Percentiles rank a stretch among this genome's conserved stretches.
Conservation (phyloP, 53 echinoderm and acorn worm genomes). For the Patiria pectinifera region DNA sequence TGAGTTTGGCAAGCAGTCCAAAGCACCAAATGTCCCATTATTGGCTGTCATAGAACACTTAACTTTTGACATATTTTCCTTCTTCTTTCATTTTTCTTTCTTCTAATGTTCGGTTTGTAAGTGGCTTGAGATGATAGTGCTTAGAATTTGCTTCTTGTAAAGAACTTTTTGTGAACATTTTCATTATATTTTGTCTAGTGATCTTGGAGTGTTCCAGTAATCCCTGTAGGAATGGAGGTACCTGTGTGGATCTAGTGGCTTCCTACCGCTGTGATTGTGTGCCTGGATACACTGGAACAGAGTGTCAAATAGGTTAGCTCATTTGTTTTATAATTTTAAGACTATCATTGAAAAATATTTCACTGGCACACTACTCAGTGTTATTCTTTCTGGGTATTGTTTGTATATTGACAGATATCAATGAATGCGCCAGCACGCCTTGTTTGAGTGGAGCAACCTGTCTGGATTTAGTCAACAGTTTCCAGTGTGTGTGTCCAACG, state of each 20-base stretch:
- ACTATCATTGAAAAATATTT: neutral
- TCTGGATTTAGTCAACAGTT: slow-evolving; percentile 44
- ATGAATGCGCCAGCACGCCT: slow-evolving; percentile 46
- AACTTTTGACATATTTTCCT: too few relatives aligned
- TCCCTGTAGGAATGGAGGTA: slow-evolving; percentile 54
- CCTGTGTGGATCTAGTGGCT: slow-evolving; percentile 33
- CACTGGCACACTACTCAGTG: neutral
- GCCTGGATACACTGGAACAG: slow-evolving; percentile 22
- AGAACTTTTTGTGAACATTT: neutral
- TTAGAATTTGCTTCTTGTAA: neutral
- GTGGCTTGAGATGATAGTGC: too few relatives aligned
- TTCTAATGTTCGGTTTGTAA: too few relatives aligned
- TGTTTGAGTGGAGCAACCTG: slow-evolving; percentile 57
- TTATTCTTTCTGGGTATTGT: neutral
- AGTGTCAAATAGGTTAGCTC: slow-evolving; percentile 26
- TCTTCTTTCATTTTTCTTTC: too few relatives aligned
- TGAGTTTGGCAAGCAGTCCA: too few relatives aligned
- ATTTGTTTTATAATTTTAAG: neutral
- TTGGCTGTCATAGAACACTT: too few relatives aligned
- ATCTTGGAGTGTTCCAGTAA: slow-evolving; percentile 39
- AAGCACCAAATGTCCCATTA: too few relatives aligned
- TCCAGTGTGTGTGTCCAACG: slow-evolving; percentile 40
- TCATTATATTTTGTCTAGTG: neutral
- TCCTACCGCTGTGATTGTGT: slow-evolving; percentile 37
- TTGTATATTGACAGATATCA: slow-evolving; percentile 11